Evolutionary conservation across 2,888 invertebrate genomes (phyloP).

Genomic region (Mystacides longicornis): DNA sequence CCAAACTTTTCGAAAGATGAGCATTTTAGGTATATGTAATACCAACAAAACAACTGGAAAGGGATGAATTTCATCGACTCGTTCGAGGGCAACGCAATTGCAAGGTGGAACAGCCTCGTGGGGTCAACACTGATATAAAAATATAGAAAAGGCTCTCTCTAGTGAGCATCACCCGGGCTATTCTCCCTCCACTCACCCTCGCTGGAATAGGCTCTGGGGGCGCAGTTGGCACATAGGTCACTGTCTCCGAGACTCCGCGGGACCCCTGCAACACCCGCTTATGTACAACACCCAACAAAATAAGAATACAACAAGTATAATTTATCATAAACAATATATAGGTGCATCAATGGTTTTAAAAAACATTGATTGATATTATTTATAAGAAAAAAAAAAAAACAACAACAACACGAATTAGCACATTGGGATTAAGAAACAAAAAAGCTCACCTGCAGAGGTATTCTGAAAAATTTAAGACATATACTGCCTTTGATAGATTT

Average conservation of each 20-base stretch:
- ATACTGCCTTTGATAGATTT: too few relatives aligned
- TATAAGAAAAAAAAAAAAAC: too few relatives aligned
- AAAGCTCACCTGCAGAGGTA: too few relatives aligned
- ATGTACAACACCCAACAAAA: constrained; percentile 3
- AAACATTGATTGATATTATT: too few relatives aligned
- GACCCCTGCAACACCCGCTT: constrained; percentile 13
- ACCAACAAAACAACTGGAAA: too few relatives aligned
- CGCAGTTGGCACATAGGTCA: constrained; percentile 23
- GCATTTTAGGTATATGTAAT: too few relatives aligned
- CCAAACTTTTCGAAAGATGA: too few relatives aligned
- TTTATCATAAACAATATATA: background rate
- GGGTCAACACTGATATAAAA: background rate
- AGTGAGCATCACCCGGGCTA: constrained; percentile 2
- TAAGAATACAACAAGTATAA: background rate
- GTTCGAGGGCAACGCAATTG: background rate
- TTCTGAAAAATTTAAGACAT: too few relatives aligned
- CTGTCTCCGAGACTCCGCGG: constrained; percentile 9
- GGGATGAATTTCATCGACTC: background rate
- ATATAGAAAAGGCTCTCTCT: background rate
- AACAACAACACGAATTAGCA: too few relatives aligned
- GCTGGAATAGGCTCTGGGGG: constrained; percentile 31
- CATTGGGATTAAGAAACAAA: too few relatives aligned
- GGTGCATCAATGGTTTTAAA: too few relatives aligned
- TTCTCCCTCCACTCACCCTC: constrained; percentile 34
- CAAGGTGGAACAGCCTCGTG: background rate